Conservation (phyloP, 2,888 invertebrate species). For the Shargacucullia verbasci region DNA sequence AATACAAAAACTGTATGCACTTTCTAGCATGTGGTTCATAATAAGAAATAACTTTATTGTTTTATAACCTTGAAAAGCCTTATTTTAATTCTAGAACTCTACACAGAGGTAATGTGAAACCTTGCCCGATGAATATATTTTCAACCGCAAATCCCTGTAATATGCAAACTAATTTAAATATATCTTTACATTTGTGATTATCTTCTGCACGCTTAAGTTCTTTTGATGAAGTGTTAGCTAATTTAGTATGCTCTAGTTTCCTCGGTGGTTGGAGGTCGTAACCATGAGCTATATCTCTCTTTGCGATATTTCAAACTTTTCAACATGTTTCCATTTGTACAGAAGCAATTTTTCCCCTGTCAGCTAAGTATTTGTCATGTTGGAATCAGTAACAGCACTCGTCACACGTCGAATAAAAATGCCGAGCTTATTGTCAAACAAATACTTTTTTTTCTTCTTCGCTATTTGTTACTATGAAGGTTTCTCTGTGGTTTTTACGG, state of each 20-base stretch:
- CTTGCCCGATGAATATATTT: slow-evolving; percentile 21
- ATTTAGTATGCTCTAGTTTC: slow-evolving; percentile 59
- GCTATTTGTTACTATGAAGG: slow-evolving; percentile 28
- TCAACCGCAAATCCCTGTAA: slow-evolving; percentile 14
- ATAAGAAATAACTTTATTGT: slow-evolving; percentile 10
- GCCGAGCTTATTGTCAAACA: slow-evolving; percentile 28
- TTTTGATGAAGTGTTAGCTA: slow-evolving; percentile 54
- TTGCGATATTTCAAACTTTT: slow-evolving; percentile 48
- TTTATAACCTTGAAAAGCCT: not conserved
- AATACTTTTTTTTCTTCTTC: slow-evolving; percentile 15
- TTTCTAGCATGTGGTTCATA: not conserved
- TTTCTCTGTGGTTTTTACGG: slow-evolving; percentile 15
- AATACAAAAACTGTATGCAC: slow-evolving; percentile 14
- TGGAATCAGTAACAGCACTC: slow-evolving; percentile 20
- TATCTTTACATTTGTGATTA: slow-evolving; percentile 42
- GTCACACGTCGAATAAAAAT: slow-evolving; percentile 15
- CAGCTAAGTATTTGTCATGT: slow-evolving; percentile 27
- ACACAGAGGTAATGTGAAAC: slow-evolving; percentile 22
- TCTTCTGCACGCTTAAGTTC: slow-evolving; percentile 57
- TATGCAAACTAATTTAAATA: slow-evolving; percentile 32
- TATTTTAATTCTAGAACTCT: slow-evolving; percentile 6
- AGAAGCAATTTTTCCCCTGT: slow-evolving; percentile 22
- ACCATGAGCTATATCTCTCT: slow-evolving; percentile 67
- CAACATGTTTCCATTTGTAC: slow-evolving; percentile 40
- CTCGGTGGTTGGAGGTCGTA: slow-evolving; percentile 55